phyloP scores from a whole-genome alignment of 2,888 invertebrate species.

The Bedellia somnulentella region DNA sequence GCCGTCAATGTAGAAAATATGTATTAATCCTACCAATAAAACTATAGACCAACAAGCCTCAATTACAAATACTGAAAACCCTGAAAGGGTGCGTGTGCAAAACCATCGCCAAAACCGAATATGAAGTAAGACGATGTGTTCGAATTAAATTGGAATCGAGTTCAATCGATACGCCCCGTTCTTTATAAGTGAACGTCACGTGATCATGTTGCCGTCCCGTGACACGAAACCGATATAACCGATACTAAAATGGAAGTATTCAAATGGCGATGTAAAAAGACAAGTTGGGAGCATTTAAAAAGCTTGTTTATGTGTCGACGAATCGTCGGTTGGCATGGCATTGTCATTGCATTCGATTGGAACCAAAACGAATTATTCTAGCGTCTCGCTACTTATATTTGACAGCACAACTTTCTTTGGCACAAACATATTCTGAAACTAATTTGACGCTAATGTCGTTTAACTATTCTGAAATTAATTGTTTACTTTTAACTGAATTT shows the following conservation, averaged over 20 bases:
- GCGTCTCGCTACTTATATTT: no score
- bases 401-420: no score
- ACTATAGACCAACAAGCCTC: no score
- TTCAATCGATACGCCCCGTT: constrained; percentile 54
- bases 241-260: constrained; percentile 47
- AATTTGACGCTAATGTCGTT: constrained; percentile 2
- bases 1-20: no score
- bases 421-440: no score
- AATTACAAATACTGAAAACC: no score
- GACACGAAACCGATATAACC: constrained; percentile 53
- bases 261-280: constrained; percentile 61
- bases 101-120: no score
- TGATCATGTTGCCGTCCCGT: constrained; percentile 53
- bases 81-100: no score
- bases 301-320: constrained; percentile 57
- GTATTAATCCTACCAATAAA: no score
- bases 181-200: constrained; percentile 61
- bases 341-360: no score
- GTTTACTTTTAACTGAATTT: constrained; percentile 5
- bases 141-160: constrained; percentile 61
- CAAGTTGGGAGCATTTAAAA: constrained; percentile 62
- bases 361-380: no score
- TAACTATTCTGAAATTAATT: constrained; percentile 1
- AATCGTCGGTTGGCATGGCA: constrained; percentile 55
- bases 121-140: no score